phyloP scores from a whole-genome alignment of 2,888 invertebrate genomes.

The Mesoligia furuncula region DNA sequence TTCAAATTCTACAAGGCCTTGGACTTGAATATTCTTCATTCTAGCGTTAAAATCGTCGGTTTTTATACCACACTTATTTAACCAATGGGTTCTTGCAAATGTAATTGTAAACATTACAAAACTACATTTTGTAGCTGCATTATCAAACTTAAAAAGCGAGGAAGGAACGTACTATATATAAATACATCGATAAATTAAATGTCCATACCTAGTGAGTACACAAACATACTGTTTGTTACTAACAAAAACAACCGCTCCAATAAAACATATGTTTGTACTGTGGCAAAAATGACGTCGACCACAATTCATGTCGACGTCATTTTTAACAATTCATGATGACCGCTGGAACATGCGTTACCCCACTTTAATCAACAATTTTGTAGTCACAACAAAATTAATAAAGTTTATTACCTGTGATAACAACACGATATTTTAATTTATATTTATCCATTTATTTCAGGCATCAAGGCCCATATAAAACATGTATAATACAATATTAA shows the following conservation, averaged over 20 bases:
- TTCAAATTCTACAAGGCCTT: neutral
- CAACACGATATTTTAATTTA: too few species aligned
- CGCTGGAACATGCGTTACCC: constrained; percentile 7
- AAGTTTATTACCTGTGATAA: neutral
- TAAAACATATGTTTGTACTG: constrained; percentile 4
- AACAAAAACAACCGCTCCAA: neutral
- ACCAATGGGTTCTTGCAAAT: neutral
- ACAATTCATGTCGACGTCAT: neutral
- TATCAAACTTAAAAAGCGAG: neutral
- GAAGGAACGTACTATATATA: neutral
- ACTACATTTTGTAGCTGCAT: neutral
- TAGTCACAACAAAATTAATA: neutral
- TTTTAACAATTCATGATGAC: constrained; percentile 1
- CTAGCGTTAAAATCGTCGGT: neutral
- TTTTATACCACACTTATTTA: neutral
- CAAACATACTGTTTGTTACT: neutral
- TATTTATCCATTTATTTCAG: too few species aligned
- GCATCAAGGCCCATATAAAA: too few species aligned
- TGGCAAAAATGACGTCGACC: neutral
- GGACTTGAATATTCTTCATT: constrained; percentile 35
- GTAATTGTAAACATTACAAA: neutral
- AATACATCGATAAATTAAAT: constrained; percentile 8
- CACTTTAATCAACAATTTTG: constrained; percentile 1
- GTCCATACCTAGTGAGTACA: neutral
- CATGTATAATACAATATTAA: too few species aligned